These are phyloP conservation scores for Operophtera brumata DNA, from an alignment of 2,888 invertebrate species.

Conservation along the genomic window DNA sequence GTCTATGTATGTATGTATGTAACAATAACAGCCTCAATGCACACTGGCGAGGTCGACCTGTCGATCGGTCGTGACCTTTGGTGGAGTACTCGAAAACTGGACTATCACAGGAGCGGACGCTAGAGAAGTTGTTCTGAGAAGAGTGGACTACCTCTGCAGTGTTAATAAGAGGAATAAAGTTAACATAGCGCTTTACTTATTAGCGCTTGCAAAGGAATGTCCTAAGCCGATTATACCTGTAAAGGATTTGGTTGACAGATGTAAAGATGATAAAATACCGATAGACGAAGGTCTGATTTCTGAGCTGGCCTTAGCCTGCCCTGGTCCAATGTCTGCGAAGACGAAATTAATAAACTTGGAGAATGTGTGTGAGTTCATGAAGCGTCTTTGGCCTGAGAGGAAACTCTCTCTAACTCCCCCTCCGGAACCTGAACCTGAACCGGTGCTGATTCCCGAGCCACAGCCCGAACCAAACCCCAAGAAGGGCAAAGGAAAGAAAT, in stretches of 20 bases:
- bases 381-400: constrained; percentile 52
- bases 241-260: constrained; percentile 29
- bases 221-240: constrained; percentile 27
- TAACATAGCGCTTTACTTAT: constrained; percentile 41
- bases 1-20: too few species aligned
- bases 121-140: constrained; percentile 40
- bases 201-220: constrained; percentile 31
- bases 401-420: constrained; percentile 49
- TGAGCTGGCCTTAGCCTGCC: constrained; percentile 40
- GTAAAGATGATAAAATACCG: constrained; percentile 25
- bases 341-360: constrained; percentile 38
- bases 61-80: constrained; percentile 39
- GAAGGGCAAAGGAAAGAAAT: neutral
- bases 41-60: too few species aligned
- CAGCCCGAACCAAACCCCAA: neutral
- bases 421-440: constrained; percentile 32
- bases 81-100: constrained; percentile 40
- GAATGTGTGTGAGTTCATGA: constrained; percentile 45
- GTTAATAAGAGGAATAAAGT: constrained; percentile 29
- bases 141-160: constrained; percentile 43
- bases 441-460: neutral
- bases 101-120: constrained; percentile 38
- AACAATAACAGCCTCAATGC: too few species aligned
- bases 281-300: constrained; percentile 42
- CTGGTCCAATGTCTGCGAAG: constrained; percentile 40